Evolutionary conservation across 2,113 vertebrate genomes (phyloP).

Genomic region (Condylura cristata): DNA sequence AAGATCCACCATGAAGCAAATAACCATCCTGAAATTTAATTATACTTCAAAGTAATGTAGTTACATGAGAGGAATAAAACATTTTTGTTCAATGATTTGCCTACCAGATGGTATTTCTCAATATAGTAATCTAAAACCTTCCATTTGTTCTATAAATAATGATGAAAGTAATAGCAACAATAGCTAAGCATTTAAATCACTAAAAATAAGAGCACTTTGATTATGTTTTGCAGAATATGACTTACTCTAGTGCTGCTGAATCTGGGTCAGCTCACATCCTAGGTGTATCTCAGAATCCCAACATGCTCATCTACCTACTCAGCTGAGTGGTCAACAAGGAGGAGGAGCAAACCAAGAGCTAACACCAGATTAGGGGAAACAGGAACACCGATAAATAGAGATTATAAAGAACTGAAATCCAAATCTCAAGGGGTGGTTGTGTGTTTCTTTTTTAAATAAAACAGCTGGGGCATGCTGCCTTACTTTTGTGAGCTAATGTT

Average conservation of each 20-base stretch:
- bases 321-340: background rate
- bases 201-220: constrained; percentile 43
- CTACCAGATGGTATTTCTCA: constrained; percentile 43
- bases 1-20: background rate
- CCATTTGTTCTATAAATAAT: background rate
- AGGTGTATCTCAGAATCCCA: constrained; percentile 24
- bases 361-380: background rate
- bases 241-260: background rate
- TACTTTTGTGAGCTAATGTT: background rate
- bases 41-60: background rate
- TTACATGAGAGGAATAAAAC: background rate
- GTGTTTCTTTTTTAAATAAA: background rate
- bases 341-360: background rate
- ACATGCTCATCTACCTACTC: background rate
- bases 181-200: constrained; percentile 1
- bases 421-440: background rate
- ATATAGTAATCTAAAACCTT: background rate
- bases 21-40: background rate
- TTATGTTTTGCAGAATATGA: constrained; percentile 34
- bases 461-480: background rate
- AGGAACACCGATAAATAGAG: background rate
- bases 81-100: constrained; percentile 35
- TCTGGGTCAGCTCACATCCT: constrained; percentile 9
- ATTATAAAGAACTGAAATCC: background rate
- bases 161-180: background rate